Conservation (phyloP, 1,140 invertebrate genomes). For the Campodea augens region DNA sequence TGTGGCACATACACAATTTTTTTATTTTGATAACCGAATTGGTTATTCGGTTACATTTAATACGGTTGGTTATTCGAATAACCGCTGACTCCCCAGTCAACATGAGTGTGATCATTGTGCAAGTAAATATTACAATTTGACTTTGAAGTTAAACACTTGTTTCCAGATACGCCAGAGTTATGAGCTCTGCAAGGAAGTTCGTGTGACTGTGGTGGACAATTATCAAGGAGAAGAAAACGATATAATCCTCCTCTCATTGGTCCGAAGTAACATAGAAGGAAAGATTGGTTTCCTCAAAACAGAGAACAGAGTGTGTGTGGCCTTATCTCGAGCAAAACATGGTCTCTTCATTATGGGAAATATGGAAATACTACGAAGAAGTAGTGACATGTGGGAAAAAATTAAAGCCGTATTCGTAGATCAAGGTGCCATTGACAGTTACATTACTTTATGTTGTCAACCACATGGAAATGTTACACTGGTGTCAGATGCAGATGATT, state of each 20-base stretch:
- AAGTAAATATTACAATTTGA: no score
- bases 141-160: no score
- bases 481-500: slow-evolving; percentile 15
- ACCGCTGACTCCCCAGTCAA: no score
- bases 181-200: slow-evolving; percentile 4
- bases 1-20: no score
- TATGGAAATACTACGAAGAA: slow-evolving; percentile 21
- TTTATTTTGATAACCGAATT: no score
- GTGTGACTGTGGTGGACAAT: slow-evolving; percentile 30
- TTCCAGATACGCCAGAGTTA: slow-evolving; percentile 3
- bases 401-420: slow-evolving; percentile 4
- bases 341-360: slow-evolving; percentile 37
- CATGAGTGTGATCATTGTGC: no score
- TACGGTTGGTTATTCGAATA: no score
- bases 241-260: slow-evolving; percentile 34
- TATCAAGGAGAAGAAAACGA: slow-evolving; percentile 40
- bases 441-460: slow-evolving; percentile 22
- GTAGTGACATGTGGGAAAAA: slow-evolving; percentile 10
- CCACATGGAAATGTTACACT: slow-evolving; percentile 24
- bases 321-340: slow-evolving; percentile 33
- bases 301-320: slow-evolving; percentile 34
- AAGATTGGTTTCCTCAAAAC: slow-evolving; percentile 32
- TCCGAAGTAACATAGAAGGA: slow-evolving; percentile 26
- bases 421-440: slow-evolving; percentile 5
- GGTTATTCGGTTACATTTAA: no score